phyloP scores from a whole-genome alignment of 2,797 vertebrate species.

The Eulemur coronatus region DNA sequence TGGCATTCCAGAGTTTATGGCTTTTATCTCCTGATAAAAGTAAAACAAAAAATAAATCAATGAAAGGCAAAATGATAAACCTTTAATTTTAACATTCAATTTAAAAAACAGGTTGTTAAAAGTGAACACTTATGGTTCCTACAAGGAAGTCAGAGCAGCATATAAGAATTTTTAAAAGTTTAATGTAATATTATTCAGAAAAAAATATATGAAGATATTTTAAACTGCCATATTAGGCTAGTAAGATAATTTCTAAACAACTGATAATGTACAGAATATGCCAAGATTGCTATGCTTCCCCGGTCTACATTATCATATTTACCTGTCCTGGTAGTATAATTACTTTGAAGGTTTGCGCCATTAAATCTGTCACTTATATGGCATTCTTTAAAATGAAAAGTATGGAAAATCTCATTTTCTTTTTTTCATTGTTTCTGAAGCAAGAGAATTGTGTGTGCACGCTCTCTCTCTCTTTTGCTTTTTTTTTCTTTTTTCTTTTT shows the following conservation, averaged over 20 bases:
- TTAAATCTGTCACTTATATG: background rate
- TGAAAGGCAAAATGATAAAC: background rate
- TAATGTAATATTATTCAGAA: background rate
- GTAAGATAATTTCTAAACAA: background rate
- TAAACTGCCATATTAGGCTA: background rate
- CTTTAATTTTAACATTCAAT: background rate
- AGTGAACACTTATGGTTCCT: background rate
- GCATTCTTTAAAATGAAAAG: slow-evolving; percentile 8
- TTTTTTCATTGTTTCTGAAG: background rate
- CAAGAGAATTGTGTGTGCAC: background rate
- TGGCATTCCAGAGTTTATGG: slow-evolving; percentile 43
- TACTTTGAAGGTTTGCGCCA: background rate
- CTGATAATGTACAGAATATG: background rate
- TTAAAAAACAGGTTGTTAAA: background rate
- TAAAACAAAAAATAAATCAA: slow-evolving; percentile 63
- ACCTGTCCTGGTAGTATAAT: background rate
- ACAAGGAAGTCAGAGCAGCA: background rate
- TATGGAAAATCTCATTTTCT: background rate
- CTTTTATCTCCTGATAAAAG: slow-evolving; percentile 71
- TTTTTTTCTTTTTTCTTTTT: background rate
- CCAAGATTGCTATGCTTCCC: background rate
- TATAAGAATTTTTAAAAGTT: background rate
- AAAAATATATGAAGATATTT: background rate
- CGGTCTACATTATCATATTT: background rate
- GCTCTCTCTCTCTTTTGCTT: background rate